These are phyloP conservation scores for Uria lomvia DNA, from an alignment of 2,113 vertebrate genomes.

Conservation along the genomic window DNA sequence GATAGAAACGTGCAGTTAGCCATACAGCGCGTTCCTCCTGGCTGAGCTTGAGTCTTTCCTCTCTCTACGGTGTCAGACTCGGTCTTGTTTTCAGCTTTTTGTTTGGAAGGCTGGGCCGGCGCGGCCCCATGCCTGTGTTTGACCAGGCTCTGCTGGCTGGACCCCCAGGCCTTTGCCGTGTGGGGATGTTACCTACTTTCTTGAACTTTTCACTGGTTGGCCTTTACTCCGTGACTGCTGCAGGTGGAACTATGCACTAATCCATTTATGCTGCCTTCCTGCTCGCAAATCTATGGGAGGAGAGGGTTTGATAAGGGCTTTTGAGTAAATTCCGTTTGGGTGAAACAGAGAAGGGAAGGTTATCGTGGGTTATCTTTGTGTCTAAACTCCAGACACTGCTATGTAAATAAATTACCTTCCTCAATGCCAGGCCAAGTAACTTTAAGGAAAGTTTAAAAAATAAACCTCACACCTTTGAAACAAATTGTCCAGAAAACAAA, in stretches of 20 bases:
- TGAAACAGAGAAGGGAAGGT: background rate
- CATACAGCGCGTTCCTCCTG: background rate
- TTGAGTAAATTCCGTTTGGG: background rate
- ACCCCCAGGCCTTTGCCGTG: background rate
- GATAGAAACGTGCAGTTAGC: background rate
- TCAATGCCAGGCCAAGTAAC: background rate
- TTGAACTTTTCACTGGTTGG: background rate
- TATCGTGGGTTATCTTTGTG: background rate
- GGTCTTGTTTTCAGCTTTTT: background rate
- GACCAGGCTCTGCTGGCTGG: background rate
- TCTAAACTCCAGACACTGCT: background rate
- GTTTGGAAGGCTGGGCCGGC: background rate
- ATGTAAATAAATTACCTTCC: conserved; percentile 9
- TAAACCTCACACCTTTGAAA: background rate
- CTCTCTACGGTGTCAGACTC: background rate
- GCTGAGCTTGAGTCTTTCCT: background rate
- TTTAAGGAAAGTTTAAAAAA: background rate
- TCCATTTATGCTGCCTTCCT: background rate
- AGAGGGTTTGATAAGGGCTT: background rate
- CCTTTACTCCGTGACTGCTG: background rate
- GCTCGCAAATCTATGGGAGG: background rate
- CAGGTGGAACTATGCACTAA: background rate
- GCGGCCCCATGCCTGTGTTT: background rate
- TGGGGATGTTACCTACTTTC: background rate
- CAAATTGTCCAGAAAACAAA: background rate